Evolutionary conservation across 2,113 vertebrate species (phyloP), one percentile per base, ranked within the genome.

Genomic region (Lagopus leucura): DNA sequence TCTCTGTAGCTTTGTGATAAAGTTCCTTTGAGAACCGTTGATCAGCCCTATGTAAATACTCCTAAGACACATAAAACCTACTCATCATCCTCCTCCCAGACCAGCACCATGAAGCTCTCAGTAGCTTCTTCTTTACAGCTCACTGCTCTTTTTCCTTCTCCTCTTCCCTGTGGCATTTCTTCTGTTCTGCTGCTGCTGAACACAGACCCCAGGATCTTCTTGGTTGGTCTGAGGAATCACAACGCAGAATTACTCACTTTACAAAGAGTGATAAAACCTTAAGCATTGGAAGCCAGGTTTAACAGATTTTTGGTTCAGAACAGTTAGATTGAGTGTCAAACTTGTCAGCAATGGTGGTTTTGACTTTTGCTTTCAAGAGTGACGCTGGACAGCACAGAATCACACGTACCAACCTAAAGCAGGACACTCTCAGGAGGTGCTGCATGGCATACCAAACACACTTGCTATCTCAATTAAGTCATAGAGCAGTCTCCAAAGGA

Each of bases 11-110:
- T 61, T 58, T 76, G 83, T 42, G 77, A 73, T 77, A 58, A 82
- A 86, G 75, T 82, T 93, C 82, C 88, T 91, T 79, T 70, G 90
- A 81, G 73, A 89, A 78, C 52, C 61, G 70, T 69, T 45, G 47
- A 91, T 92, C 43, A 76, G 48, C 63, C 40, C 82, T 72, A 61
- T 43, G 63, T 89, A 94, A 95, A 96, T 89, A 85, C 47, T 85
- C 89, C 75, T 50, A 78, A 86, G 40, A 84, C 70, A 90, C 92
- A 88, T 24, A 91, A 82, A 78, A 74, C 65, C 80, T 57, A 66
- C 86, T 90, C 61, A 69, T 65, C 52, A 81, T 71, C 88, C 60
- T 84, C 89, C 70, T 74, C 70, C 57, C 58, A 72, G 77, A 48
- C 73, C 36, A 5, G 1, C 3, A 3, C 60, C 81, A 52, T 2